These are phyloP conservation scores for Thripadectes ignobilis DNA, from an alignment of 2,797 vertebrate genomes.

Conservation along the genomic window DNA sequence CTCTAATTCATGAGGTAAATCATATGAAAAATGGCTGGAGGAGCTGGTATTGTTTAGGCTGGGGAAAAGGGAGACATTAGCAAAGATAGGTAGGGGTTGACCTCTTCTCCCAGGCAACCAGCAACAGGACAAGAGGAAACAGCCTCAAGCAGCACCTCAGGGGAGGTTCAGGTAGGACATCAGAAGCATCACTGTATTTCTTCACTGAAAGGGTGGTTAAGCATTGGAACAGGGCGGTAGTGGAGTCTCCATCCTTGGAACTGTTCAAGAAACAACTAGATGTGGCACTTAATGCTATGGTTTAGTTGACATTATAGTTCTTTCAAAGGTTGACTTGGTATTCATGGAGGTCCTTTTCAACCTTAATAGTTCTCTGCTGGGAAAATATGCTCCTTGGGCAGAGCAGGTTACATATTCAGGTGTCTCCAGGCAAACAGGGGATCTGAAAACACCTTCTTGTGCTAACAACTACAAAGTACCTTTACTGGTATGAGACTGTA, in stretches of 20 bases:
- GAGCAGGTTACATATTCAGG: fast-evolving
- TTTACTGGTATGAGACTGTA: not conserved
- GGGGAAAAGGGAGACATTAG: not conserved
- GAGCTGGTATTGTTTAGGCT: not conserved
- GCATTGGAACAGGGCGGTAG: not conserved
- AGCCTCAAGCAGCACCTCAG: not conserved
- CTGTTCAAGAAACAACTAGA: not conserved
- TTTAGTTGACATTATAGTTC: not conserved
- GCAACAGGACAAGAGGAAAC: not conserved
- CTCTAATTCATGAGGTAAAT: not conserved
- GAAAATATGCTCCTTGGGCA: not conserved
- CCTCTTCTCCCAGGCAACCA: not conserved
- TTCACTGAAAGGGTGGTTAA: not conserved
- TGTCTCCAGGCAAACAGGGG: not conserved
- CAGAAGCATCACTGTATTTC: not conserved
- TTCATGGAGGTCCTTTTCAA: not conserved
- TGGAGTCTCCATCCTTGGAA: not conserved
- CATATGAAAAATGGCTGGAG: not conserved
- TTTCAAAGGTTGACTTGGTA: fast-evolving
- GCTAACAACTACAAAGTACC: not conserved
- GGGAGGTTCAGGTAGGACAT: not conserved
- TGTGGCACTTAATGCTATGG: too few relatives aligned
- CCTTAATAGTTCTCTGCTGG: not conserved
- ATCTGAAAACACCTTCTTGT: not conserved
- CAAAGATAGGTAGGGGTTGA: too few relatives aligned